phyloP scores from a whole-genome alignment of 2,797 vertebrate genomes.

The Artibeus jamaicensis region DNA sequence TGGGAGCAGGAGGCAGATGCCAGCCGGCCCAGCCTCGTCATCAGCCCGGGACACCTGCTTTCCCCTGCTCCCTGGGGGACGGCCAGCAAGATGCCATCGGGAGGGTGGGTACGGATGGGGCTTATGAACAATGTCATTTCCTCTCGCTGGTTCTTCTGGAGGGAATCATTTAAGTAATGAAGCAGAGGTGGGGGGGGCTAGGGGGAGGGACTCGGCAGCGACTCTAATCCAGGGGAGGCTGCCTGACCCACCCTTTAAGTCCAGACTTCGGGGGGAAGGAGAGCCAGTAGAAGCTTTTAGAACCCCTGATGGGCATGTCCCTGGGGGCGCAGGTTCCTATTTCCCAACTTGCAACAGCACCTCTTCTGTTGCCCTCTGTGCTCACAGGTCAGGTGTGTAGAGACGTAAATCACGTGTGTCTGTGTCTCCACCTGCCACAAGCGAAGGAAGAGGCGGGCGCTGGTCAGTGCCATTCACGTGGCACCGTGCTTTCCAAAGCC shows the following conservation, averaged over 20 bases:
- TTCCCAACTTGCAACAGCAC: too few relatives aligned
- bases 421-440: background rate
- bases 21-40: slow-evolving; percentile 51
- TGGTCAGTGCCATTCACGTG: background rate
- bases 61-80: slow-evolving; percentile 59
- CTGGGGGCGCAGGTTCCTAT: background rate
- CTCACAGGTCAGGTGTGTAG: background rate
- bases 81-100: slow-evolving; percentile 32
- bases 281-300: background rate
- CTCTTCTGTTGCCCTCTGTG: background rate
- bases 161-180: slow-evolving; percentile 49
- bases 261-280: background rate
- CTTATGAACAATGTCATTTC: slow-evolving; percentile 63
- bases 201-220: background rate
- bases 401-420: background rate
- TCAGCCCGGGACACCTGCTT: slow-evolving; percentile 66
- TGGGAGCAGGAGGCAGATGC: slow-evolving; percentile 59
- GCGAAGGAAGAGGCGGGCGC: background rate
- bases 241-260: background rate
- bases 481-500: background rate
- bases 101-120: background rate
- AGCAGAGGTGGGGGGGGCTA: background rate
- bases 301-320: background rate
- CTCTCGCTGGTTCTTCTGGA: slow-evolving; percentile 58
- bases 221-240: slow-evolving; percentile 49